phyloP scores from a whole-genome alignment of 2,113 vertebrate genomes.

The Cheilinus undulatus region DNA sequence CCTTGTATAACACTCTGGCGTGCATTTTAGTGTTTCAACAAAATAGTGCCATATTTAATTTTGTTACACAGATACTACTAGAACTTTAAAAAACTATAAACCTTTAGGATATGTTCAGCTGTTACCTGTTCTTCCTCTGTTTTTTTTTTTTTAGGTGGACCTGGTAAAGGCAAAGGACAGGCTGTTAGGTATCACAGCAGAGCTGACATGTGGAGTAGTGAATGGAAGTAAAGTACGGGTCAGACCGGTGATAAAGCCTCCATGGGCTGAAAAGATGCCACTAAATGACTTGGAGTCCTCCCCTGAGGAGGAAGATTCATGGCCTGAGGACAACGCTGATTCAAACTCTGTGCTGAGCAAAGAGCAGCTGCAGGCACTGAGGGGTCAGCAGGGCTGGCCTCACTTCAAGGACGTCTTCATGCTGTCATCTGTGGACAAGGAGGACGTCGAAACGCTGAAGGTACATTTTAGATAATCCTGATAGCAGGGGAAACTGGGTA shows the following conservation, averaged over 20 bases:
- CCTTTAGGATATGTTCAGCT: background rate
- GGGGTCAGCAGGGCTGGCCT: slow-evolving; percentile 86
- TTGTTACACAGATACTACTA: no score
- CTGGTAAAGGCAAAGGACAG: slow-evolving; percentile 86
- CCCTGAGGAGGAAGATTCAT: background rate
- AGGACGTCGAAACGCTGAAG: slow-evolving; percentile 92
- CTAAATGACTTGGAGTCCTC: background rate
- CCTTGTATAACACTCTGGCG: no score
- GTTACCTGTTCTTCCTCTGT: background rate
- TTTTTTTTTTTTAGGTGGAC: slow-evolving; percentile 86
- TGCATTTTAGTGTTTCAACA: no score
- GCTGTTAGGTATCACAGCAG: slow-evolving; percentile 84
- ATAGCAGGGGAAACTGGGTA: background rate
- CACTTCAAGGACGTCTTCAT: slow-evolving; percentile 96
- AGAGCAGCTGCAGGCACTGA: slow-evolving; percentile 69
- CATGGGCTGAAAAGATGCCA: slow-evolving; percentile 34
- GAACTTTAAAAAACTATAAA: background rate
- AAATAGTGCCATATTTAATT: background rate
- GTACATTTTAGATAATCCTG: slow-evolving; percentile 66
- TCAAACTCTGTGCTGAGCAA: slow-evolving; percentile 37
- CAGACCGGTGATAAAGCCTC: slow-evolving; percentile 55
- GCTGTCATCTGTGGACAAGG: slow-evolving; percentile 87
- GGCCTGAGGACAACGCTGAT: background rate
- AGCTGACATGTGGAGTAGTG: slow-evolving; percentile 89
- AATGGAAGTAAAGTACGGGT: slow-evolving; percentile 82